phyloP scores from a whole-genome alignment of 2,113 vertebrate species.

The Chiloscyllium plagiosum region DNA sequence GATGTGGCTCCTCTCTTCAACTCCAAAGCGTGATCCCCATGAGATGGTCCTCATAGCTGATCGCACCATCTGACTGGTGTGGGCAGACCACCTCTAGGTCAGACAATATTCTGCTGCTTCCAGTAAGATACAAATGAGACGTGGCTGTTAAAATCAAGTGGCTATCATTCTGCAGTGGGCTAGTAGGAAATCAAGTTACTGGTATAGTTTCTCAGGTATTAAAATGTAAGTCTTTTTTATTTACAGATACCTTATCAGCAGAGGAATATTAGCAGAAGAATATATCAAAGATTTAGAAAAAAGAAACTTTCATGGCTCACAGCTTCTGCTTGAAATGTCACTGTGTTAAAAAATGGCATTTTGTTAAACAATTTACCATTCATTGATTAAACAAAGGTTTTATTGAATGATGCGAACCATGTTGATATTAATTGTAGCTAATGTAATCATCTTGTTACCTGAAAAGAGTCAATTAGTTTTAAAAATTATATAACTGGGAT shows the following conservation, averaged over 20 bases:
- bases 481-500: not conserved
- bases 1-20: not conserved
- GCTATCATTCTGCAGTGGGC: not conserved
- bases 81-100: not conserved
- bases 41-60: not conserved
- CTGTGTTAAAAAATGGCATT: not conserved
- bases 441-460: not conserved
- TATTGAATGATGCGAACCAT: not conserved
- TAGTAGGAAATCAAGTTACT: not conserved
- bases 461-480: constrained; percentile 6
- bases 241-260: not conserved
- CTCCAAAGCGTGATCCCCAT: not conserved
- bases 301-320: not conserved
- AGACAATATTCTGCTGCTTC: not conserved
- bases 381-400: not conserved
- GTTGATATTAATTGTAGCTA: not conserved
- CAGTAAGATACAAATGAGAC: not conserved
- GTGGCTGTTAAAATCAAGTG: not conserved
- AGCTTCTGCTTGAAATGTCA: not conserved
- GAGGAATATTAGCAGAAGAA: not conserved
- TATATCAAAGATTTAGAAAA: not conserved
- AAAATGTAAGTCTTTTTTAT: not conserved
- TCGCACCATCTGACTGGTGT: not conserved
- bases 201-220: not conserved
- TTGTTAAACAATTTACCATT: constrained; percentile 10